Evolutionary conservation across 2,888 invertebrate species (phyloP).

Genomic region (Monochamus alternatus): DNA sequence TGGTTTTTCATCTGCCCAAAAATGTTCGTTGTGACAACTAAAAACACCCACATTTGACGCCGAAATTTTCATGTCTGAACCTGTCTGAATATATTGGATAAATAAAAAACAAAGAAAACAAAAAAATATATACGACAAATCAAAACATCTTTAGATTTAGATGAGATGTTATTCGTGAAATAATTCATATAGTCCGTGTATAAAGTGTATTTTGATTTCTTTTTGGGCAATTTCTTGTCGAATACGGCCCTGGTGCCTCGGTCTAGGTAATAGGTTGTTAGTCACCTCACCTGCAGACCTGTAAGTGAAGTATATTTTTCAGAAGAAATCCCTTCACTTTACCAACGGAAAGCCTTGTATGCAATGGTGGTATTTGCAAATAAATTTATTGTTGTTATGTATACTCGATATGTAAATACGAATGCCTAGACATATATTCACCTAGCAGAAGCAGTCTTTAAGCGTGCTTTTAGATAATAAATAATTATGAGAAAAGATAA

Average conservation of each 20-base stretch:
- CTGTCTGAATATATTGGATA: no score
- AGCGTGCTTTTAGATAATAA: slow-evolving; percentile 17
- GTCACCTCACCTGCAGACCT: slow-evolving; percentile 27
- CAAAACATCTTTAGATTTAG: no score
- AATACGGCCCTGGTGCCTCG: slow-evolving; percentile 12
- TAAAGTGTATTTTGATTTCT: no score
- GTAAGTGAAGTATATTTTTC: slow-evolving; percentile 53
- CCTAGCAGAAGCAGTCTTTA: slow-evolving; percentile 4
- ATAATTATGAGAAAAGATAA: slow-evolving; percentile 12
- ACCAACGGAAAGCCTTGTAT: slow-evolving; percentile 53
- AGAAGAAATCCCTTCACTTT: slow-evolving; percentile 55
- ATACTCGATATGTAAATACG: slow-evolving; percentile 23
- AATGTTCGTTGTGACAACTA: no score
- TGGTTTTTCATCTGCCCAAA: no score
- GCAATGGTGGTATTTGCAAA: slow-evolving; percentile 51
- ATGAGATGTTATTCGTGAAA: no score
- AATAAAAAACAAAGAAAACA: no score
- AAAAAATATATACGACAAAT: no score
- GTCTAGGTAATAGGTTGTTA: slow-evolving; percentile 28
- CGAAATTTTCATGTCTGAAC: no score
- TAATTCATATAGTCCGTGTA: no score
- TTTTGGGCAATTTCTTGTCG: no score
- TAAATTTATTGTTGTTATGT: slow-evolving; percentile 44
- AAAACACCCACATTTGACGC: no score
- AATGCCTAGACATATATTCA: slow-evolving; percentile 30